A percentile compares a stretch with the other conserved stretches of the same genome.
Evolutionary conservation across 1,140 invertebrate genomes (phyloP).

Genomic region (Zaprionus kolodkinae): DNA sequence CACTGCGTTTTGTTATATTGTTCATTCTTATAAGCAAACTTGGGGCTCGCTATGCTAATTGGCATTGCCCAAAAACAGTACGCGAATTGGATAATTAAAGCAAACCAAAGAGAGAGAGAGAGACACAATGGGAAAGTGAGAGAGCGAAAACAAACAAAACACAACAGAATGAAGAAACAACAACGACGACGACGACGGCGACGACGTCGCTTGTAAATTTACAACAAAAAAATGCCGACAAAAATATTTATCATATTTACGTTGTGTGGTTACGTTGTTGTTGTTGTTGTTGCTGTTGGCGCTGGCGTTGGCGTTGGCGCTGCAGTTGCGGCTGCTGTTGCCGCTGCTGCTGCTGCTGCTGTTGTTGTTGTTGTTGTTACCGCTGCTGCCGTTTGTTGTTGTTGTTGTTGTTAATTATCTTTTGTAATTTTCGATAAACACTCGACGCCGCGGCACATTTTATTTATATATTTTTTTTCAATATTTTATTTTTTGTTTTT

Average conservation of each 20-base stretch:
- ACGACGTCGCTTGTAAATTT: neutral
- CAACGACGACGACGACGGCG: neutral
- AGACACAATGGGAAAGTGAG: neutral
- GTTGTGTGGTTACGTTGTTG: constrained; percentile 45
- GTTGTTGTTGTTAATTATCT: constrained; percentile 42
- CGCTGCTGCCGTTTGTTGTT: constrained; percentile 29
- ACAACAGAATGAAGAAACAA: too few species aligned
- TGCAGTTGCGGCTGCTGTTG: neutral
- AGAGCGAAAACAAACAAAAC: constrained; percentile 13
- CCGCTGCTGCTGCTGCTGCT: neutral
- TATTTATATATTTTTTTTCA: constrained; percentile 17
- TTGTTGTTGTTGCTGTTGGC: constrained; percentile 33
- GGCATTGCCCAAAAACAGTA: constrained; percentile 50
- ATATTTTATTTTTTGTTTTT: constrained; percentile 41
- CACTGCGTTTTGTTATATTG: constrained; percentile 1
- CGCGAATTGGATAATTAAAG: constrained; percentile 31
- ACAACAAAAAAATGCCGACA: constrained; percentile 39
- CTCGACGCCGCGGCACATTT: constrained; percentile 21
- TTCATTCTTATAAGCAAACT: neutral
- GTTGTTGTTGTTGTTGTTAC: constrained; percentile 3
- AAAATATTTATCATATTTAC: constrained; percentile 46
- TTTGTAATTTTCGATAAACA: constrained; percentile 46
- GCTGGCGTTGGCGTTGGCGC: constrained; percentile 2
- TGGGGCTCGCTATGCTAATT: constrained; percentile 52
- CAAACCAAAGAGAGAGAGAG: neutral